Evolutionary conservation across 2,888 invertebrate species (phyloP), one percentile per base, ranked within the genome.

Genomic region (Clusia tigrina): DNA sequence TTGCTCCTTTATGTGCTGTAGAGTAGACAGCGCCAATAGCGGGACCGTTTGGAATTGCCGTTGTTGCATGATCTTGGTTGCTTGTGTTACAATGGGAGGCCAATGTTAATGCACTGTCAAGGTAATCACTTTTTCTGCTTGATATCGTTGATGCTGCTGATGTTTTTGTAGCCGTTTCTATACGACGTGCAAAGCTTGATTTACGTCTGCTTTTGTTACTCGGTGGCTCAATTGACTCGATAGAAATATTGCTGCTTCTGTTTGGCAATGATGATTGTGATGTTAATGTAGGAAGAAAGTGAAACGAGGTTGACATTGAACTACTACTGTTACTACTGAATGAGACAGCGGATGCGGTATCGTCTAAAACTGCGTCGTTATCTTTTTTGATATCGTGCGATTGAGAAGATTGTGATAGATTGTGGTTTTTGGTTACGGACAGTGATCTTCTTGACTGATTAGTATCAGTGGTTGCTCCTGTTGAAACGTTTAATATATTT

Each of bases 121-220:
- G 22, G 32, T 46, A 51, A 24, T 24, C 58, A 32, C 22, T 26
- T 23, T n/a, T 15, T 58, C 60, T 2, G 37, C 18, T 46, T 64
- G 63, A 3, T n/a, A 32, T 23, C 15, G 48, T 54, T 15, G 58
- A 10, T 6, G 46, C 22, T 9, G 58, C 46, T 22, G 66, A 52
- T 15, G 12, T 32, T 32, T 63, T 22, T 15, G 66, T 62, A 12
- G 69, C 62, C 2, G 69, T 67, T 46, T 71, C 72, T 2, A 74
- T 70, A 20, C 69, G 76, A 0, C 71, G 71, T 0, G 77, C 71
- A 46, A 66, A 69, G 12, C 67, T 68, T 1, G 71, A 66, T 59
- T 79, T 78, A 15, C 79, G 70, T 1, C 72, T 69, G 59, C 69
- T 71, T 42, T 72, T 70, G 53, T 68, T 68, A 25, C 32, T 58